Percentiles rank a stretch among this genome's conserved stretches.
Conservation (phyloP, 2,888 invertebrate species). For the Lumbricus terrestris region DNA sequence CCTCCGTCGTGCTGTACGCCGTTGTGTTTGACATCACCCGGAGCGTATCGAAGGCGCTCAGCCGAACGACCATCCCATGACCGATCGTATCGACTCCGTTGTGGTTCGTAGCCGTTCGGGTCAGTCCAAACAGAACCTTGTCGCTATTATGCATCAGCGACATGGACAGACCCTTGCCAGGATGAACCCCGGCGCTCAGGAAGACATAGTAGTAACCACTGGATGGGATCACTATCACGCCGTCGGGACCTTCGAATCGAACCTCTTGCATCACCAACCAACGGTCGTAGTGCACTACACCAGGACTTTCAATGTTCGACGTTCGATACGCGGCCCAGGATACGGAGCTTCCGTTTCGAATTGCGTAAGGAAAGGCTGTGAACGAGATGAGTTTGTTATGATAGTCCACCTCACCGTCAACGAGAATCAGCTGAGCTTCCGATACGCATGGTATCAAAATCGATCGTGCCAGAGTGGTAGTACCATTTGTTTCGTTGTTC, state of each 20-base stretch:
- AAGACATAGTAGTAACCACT: slow-evolving; percentile 32
- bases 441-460: slow-evolving; percentile 20
- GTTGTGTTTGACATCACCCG: slow-evolving; percentile 9
- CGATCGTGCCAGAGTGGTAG: slow-evolving; percentile 28
- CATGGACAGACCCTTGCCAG: background rate
- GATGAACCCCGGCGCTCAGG: slow-evolving; percentile 23
- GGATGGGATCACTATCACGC: background rate
- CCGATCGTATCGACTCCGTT: slow-evolving; percentile 28
- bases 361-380: slow-evolving; percentile 24
- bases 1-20: slow-evolving; percentile 17
- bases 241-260: background rate
- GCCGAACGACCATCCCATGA: slow-evolving; percentile 26
- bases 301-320: background rate
- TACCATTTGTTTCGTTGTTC: slow-evolving; percentile 15
- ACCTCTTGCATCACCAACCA: slow-evolving; percentile 11
- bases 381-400: slow-evolving; percentile 24
- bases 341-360: background rate
- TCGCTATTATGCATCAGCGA: slow-evolving; percentile 21
- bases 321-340: slow-evolving; percentile 27
- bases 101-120: slow-evolving; percentile 19
- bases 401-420: slow-evolving; percentile 11
- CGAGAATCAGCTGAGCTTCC: background rate
- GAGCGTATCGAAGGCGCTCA: slow-evolving; percentile 15
- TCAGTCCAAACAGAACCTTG: slow-evolving; percentile 25
- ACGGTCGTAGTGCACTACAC: slow-evolving; percentile 25